These are phyloP conservation scores for Hozukius guyotensis DNA, from an alignment of 2,797 vertebrate genomes.

Conservation along the genomic window DNA sequence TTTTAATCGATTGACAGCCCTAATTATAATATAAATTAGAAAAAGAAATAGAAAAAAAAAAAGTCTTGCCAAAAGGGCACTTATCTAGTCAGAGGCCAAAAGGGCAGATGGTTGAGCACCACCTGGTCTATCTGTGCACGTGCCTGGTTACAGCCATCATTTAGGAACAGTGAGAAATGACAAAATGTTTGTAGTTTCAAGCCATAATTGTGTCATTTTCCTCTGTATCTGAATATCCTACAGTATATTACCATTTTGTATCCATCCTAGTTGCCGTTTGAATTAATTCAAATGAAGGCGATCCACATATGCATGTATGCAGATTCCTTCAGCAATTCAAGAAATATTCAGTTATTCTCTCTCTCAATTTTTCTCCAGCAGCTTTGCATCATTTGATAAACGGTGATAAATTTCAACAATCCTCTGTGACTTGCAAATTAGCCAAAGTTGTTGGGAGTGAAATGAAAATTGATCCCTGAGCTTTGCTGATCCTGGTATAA, in stretches of 20 bases:
- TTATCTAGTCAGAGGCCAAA: too few species aligned
- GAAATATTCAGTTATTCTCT: constrained; percentile 16
- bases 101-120: too few species aligned
- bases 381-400: constrained; percentile 48
- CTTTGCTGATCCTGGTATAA: constrained; percentile 34
- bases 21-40: too few species aligned
- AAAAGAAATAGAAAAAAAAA: too few species aligned
- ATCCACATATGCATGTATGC: constrained; percentile 2
- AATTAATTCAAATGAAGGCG: constrained; percentile 7
- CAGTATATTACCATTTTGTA: neutral
- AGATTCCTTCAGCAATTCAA: constrained; percentile 24
- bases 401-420: constrained; percentile 40
- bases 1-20: too few species aligned
- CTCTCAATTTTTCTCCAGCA: constrained; percentile 25
- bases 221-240: neutral
- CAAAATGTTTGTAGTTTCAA: neutral
- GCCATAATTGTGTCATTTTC: neutral
- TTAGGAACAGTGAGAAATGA: constrained; percentile 17
- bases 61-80: too few species aligned
- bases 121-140: too few species aligned
- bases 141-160: neutral
- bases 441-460: constrained; percentile 42
- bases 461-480: constrained; percentile 57
- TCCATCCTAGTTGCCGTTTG: neutral
- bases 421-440: constrained; percentile 60